Evolutionary conservation across 1,140 invertebrate species (phyloP).

Genomic region (Tachypleus tridentatus): DNA sequence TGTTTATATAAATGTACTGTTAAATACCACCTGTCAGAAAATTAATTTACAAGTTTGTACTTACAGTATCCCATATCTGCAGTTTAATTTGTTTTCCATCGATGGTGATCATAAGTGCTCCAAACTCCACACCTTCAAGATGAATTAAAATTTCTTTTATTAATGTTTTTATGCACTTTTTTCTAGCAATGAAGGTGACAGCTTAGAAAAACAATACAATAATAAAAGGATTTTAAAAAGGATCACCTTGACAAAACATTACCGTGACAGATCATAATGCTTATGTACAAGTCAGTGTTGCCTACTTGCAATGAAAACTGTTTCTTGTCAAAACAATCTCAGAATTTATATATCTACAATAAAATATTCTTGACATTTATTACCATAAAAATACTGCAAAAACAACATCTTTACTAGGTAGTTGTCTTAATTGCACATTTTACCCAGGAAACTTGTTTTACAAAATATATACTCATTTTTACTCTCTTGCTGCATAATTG

Average conservation of each 20-base stretch:
- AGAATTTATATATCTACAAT: too few relatives aligned
- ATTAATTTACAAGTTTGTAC: conserved; percentile 17
- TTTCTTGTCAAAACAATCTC: too few relatives aligned
- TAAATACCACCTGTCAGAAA: background rate
- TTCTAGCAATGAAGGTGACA: background rate
- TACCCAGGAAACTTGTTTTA: too few relatives aligned
- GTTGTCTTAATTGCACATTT: too few relatives aligned
- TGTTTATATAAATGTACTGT: too few relatives aligned
- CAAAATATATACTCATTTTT: too few relatives aligned
- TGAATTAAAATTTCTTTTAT: background rate
- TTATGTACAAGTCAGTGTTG: background rate
- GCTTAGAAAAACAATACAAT: background rate
- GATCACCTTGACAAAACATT: background rate
- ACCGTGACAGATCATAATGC: background rate
- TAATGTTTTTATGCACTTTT: background rate
- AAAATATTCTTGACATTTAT: too few relatives aligned
- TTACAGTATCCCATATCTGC: conserved; percentile 86
- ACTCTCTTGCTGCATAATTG: too few relatives aligned
- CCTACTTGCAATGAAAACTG: too few relatives aligned
- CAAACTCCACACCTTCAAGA: conserved; percentile 82
- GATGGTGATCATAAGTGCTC: conserved; percentile 98
- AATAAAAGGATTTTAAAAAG: background rate
- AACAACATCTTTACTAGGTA: too few relatives aligned
- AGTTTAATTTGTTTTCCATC: conserved; percentile 97
- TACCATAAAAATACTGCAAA: too few relatives aligned